Evolutionary conservation across 2,113 vertebrate species (phyloP).

Genomic region (Acrocephalus arundinaceus): DNA sequence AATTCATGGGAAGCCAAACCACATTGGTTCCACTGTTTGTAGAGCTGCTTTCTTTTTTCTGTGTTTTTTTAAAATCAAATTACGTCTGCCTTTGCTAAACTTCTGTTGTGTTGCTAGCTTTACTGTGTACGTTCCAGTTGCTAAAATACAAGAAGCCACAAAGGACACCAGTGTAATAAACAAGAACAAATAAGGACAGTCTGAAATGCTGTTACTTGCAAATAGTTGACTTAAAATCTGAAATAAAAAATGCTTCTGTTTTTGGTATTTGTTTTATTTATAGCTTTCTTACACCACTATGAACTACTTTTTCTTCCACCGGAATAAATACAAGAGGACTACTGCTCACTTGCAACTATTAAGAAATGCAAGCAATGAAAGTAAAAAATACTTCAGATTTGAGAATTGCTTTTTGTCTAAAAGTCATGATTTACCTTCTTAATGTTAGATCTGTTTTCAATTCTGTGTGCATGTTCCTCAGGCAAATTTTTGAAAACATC

Average conservation of each 20-base stretch:
- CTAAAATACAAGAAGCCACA: slow-evolving; percentile 46
- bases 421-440: neutral
- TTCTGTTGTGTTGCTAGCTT: slow-evolving; percentile 29
- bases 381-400: neutral
- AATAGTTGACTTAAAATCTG: slow-evolving; percentile 13
- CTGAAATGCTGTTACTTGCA: neutral
- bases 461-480: neutral
- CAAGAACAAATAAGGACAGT: slow-evolving; percentile 49
- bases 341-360: neutral
- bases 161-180: slow-evolving; percentile 19
- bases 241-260: neutral
- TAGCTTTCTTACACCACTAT: neutral
- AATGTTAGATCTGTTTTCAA: neutral
- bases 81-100: neutral
- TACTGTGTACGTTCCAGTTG: slow-evolving; percentile 12
- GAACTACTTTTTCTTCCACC: neutral
- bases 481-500: neutral
- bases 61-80: neutral
- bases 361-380: neutral
- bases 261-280: slow-evolving; percentile 39
- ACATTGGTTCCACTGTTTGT: neutral
- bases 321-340: neutral
- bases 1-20: neutral
- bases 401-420: neutral
- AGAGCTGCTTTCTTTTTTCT: neutral